Evolutionary conservation across 2,113 vertebrate species (phyloP).

Genomic region (Manacus vitellinus): DNA sequence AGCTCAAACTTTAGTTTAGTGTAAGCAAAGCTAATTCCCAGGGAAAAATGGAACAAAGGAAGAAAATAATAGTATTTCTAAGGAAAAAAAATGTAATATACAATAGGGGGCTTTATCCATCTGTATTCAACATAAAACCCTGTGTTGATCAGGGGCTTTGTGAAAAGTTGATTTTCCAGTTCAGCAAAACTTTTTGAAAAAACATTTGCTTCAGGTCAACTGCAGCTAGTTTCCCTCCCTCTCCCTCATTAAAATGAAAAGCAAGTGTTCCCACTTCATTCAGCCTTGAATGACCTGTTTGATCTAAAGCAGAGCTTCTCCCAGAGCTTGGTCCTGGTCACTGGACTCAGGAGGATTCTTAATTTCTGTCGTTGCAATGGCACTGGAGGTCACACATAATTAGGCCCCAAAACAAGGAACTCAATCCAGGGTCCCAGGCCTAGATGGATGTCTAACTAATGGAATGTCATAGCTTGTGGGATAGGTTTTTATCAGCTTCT

Average conservation of each 20-base stretch:
- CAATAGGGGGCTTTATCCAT: not conserved
- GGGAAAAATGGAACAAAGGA: not conserved
- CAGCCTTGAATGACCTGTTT: slow-evolving; percentile 5
- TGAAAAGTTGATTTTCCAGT: slow-evolving; percentile 66
- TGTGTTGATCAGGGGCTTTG: slow-evolving; percentile 40
- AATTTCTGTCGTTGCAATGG: not conserved
- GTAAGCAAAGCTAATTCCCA: not conserved
- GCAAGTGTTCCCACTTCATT: slow-evolving; percentile 30
- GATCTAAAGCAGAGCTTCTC: slow-evolving; percentile 10
- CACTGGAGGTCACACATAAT: not conserved
- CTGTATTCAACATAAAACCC: not conserved
- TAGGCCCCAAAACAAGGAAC: not conserved
- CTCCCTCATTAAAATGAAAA: slow-evolving; percentile 37
- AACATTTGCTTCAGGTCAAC: slow-evolving; percentile 16
- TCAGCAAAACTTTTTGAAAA: slow-evolving; percentile 51
- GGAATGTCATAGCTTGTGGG: not conserved
- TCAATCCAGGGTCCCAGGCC: not conserved
- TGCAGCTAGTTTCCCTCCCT: slow-evolving; percentile 10
- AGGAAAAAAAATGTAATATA: not conserved
- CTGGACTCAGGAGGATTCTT: not conserved
- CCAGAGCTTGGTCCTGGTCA: not conserved
- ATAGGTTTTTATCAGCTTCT: not conserved
- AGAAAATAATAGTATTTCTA: slow-evolving; percentile 16
- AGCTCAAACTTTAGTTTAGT: not conserved
- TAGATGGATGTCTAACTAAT: not conserved